Conservation (phyloP, 2,113 vertebrate genomes). For the Delphinus delphis region DNA sequence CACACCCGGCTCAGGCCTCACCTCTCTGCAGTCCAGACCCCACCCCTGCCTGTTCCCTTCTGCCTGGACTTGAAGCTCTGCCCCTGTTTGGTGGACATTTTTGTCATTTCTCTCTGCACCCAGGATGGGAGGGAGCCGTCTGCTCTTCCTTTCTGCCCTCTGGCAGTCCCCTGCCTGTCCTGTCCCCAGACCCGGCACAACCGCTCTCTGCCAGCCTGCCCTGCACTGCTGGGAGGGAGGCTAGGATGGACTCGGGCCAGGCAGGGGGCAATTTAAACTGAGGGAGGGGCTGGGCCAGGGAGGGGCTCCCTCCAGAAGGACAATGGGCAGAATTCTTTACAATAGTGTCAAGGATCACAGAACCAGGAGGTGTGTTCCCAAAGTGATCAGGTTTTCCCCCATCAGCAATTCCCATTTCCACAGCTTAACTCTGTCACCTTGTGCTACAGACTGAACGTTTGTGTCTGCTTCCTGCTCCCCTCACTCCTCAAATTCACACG, state of each 20-base stretch:
- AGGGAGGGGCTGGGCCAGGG: background rate
- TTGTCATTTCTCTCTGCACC: background rate
- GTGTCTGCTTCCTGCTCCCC: background rate
- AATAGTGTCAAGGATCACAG: background rate
- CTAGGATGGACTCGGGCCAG: background rate
- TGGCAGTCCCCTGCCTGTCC: background rate
- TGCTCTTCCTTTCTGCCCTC: background rate
- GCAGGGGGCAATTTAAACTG: background rate
- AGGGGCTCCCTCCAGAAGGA: background rate
- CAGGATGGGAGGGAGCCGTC: background rate
- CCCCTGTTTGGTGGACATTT: background rate
- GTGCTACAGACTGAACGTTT: background rate
- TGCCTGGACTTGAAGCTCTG: background rate
- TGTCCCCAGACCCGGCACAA: no score
- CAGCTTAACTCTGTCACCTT: background rate
- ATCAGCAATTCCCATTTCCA: background rate
- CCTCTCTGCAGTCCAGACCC: background rate
- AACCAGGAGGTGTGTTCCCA: background rate
- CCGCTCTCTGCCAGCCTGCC: background rate
- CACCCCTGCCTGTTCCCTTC: background rate
- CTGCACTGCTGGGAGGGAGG: background rate
- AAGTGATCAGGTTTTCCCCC: background rate
- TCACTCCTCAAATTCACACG: background rate
- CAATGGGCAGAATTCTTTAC: background rate
- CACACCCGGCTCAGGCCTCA: no score